Percentiles rank a stretch among this genome's conserved stretches.
Conservation (phyloP, 2,888 invertebrate genomes). For the Rhyacophila evoluta region DNA sequence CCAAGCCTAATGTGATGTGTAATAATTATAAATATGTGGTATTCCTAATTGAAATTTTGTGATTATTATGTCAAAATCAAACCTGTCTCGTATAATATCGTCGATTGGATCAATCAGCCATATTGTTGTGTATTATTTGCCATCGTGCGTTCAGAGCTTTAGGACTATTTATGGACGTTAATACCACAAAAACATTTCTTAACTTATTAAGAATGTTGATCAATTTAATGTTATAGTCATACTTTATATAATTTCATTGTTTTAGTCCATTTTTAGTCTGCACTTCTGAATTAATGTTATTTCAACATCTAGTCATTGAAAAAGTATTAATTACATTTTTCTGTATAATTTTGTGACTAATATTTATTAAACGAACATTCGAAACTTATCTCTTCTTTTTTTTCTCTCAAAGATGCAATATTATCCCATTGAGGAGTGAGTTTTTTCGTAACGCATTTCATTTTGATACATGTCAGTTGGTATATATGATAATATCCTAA, state of each 20-base stretch:
- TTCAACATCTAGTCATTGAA: conserved; percentile 51
- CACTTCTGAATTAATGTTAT: conserved; percentile 45
- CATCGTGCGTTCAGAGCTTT: neutral
- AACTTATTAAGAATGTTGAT: neutral
- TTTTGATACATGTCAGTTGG: too few relatives aligned
- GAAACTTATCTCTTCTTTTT: conserved; percentile 25
- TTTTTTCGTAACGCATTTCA: too few relatives aligned
- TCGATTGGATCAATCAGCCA: neutral
- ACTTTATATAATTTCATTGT: neutral
- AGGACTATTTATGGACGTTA: neutral
- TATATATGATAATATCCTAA: too few relatives aligned
- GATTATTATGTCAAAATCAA: neutral
- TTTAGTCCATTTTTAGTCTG: conserved; percentile 51
- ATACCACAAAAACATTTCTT: neutral
- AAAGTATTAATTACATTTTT: conserved; percentile 50
- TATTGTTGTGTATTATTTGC: conserved; percentile 10
- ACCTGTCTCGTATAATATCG: neutral
- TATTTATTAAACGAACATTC: conserved; percentile 47
- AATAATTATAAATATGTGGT: neutral
- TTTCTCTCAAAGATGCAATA: too few relatives aligned
- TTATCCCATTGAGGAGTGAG: too few relatives aligned
- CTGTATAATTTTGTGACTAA: conserved; percentile 52
- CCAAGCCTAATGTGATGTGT: conserved; percentile 1
- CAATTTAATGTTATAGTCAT: neutral
- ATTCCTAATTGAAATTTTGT: conserved; percentile 1